Base-by-base conservation (phyloP, 1,140 invertebrate species). In the Apis cerana region DNA sequence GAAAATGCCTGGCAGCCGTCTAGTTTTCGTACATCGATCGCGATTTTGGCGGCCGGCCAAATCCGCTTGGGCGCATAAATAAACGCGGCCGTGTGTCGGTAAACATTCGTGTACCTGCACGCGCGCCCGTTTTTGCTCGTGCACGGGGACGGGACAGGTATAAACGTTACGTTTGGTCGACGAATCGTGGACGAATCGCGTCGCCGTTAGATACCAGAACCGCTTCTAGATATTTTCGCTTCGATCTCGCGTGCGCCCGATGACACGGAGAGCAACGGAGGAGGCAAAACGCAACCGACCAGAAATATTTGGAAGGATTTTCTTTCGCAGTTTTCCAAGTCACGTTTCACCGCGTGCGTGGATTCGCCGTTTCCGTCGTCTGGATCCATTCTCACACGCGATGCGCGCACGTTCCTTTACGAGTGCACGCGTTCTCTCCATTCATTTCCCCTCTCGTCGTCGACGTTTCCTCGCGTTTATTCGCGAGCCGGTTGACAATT, bases 41-140 rank as follows among this genome's bases (percentile, higher is more conserved):
- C 21, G 69, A 27, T n/a, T 84, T 62, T 88, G 87, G 83, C 65
- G 27, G 68, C 54, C 10, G 56, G 80, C 86, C 87, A 86, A 43
- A 89, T 70, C 23, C 21, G 72, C 72, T 65, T 54, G 87, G n/a
- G 52, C 87, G 52, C 87, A 83, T 88, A 88, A 89, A 88, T 88
- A 88, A 88, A 88, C 80, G 75, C 27, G 58, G 65, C n/a, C 52
- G 23, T 78, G 75, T 80, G 75, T 82, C 52, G 75, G 80, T 86
- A 70, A 65, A 65, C 72, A 71, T 76, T 56, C 58, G 75, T 80
- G 33, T 64, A 58, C 68, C 58, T 78, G 56, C 17, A 50, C 21
- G n/a, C 23, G 33, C 23, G 64, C 1, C 11, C 19, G 50, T 56
- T n/a, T 64, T 56, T 8, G 56, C 23, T 11, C 52, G 61, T 67